Evolutionary conservation across 1,140 invertebrate species (phyloP).

Genomic region (Camponotus pennsylvanicus): DNA sequence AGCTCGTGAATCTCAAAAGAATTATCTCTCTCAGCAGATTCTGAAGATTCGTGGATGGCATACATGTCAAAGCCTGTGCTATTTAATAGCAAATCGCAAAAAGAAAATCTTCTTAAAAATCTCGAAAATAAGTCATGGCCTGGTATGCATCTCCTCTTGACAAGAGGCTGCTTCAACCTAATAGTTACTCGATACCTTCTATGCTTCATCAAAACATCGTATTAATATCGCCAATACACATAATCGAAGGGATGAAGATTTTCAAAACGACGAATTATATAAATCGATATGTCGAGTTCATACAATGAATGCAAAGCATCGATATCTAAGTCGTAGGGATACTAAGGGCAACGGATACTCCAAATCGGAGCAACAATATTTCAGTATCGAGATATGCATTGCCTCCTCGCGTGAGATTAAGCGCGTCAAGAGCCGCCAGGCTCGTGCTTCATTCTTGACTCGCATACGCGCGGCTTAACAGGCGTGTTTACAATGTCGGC

Average conservation of each 20-base stretch:
- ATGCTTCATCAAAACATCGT: background rate
- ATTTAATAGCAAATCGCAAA: background rate
- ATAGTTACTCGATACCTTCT: background rate
- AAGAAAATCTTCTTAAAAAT: background rate
- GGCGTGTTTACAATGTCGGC: conserved; percentile 78
- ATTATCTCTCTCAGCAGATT: background rate
- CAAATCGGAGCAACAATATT: conserved; percentile 13
- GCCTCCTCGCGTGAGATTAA: conserved; percentile 39
- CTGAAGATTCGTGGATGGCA: background rate
- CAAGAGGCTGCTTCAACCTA: background rate
- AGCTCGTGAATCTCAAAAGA: background rate
- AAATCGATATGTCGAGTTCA: background rate
- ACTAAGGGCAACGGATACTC: background rate
- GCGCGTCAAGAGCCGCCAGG: conserved; percentile 42
- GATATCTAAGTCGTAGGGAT: background rate
- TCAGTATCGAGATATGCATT: conserved; percentile 35
- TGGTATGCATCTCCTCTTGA: background rate
- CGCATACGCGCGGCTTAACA: conserved; percentile 67
- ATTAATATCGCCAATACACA: background rate
- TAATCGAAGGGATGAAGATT: conserved; percentile 19
- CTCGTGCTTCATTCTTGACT: conserved; percentile 65
- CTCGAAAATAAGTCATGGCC: background rate
- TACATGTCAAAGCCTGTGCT: background rate
- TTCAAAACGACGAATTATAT: background rate
- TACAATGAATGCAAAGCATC: background rate